phyloP scores from a whole-genome alignment of 2,888 invertebrate genomes.

The Chloroclystis v-ata region DNA sequence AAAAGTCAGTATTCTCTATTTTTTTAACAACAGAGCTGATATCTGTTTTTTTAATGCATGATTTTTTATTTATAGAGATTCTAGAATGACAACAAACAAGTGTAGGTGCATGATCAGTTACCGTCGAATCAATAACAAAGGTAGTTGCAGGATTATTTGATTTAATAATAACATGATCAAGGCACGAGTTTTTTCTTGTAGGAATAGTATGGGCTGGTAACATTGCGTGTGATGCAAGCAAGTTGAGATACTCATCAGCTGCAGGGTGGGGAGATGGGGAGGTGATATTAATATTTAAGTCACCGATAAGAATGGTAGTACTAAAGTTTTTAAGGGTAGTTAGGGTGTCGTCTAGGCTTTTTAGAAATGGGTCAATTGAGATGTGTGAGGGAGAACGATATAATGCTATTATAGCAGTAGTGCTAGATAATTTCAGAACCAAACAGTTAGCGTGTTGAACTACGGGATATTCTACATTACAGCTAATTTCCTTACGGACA shows the following conservation, averaged over 20 bases:
- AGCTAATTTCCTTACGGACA: not conserved
- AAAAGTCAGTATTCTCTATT: not conserved
- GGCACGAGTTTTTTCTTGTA: not conserved
- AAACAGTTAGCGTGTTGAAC: not conserved
- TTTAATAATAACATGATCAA: not conserved
- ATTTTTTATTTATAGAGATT: not conserved
- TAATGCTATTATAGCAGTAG: not conserved
- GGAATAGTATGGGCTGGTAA: not conserved
- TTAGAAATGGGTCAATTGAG: not conserved
- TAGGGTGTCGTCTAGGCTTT: not conserved
- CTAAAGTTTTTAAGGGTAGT: not conserved
- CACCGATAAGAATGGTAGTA: not conserved
- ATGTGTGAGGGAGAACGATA: not conserved
- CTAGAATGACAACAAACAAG: not conserved
- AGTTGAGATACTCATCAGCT: not conserved
- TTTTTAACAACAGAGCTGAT: not conserved
- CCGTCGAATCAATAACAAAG: not conserved
- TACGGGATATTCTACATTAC: not conserved
- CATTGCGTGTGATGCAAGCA: not conserved
- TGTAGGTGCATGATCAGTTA: not conserved
- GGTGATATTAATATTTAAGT: not conserved
- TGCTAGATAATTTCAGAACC: not conserved
- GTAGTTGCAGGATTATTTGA: not conserved
- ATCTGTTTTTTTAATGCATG: not conserved
- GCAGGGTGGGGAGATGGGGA: not conserved